Conservation (phyloP, 2,113 vertebrate genomes). For the Cryptotis parvus region DNA sequence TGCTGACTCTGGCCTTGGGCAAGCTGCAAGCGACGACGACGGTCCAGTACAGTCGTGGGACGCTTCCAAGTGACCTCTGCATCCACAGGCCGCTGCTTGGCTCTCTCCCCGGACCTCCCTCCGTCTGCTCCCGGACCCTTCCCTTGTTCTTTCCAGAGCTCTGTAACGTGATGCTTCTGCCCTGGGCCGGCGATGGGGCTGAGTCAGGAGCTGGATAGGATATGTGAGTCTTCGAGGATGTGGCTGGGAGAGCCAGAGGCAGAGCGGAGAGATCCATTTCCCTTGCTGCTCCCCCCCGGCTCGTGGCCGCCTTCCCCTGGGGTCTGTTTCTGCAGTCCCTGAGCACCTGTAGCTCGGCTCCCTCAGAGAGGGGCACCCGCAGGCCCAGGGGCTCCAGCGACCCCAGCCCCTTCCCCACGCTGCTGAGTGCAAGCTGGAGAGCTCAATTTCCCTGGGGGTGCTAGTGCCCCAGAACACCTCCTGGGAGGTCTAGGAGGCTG, state of each 20-base stretch:
- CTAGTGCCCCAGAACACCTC: too few relatives aligned
- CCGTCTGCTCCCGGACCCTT: neutral
- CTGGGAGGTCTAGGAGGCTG: too few relatives aligned
- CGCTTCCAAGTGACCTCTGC: neutral
- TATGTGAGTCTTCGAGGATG: constrained; percentile 32
- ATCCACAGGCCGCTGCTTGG: neutral
- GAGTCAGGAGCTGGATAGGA: neutral
- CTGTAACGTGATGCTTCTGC: neutral
- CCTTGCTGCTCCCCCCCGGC: neutral
- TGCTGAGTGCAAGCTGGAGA: too few relatives aligned
- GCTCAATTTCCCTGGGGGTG: too few relatives aligned
- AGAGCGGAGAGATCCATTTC: constrained; percentile 8
- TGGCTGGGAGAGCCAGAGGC: neutral
- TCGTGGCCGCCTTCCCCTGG: too few relatives aligned
- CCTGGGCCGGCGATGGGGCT: too few relatives aligned
- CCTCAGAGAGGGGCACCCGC: too few relatives aligned
- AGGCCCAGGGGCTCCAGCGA: too few relatives aligned
- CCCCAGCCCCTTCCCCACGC: too few relatives aligned
- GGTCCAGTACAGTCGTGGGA: neutral
- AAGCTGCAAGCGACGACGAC: neutral
- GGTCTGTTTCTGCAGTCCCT: too few relatives aligned
- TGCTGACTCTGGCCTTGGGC: neutral
- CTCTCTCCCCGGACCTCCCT: neutral
- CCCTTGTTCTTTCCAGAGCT: neutral
- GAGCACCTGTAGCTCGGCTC: too few relatives aligned